phyloP scores from a whole-genome alignment of 2,113 vertebrate species.

The Aspiorhynchus laticeps region DNA sequence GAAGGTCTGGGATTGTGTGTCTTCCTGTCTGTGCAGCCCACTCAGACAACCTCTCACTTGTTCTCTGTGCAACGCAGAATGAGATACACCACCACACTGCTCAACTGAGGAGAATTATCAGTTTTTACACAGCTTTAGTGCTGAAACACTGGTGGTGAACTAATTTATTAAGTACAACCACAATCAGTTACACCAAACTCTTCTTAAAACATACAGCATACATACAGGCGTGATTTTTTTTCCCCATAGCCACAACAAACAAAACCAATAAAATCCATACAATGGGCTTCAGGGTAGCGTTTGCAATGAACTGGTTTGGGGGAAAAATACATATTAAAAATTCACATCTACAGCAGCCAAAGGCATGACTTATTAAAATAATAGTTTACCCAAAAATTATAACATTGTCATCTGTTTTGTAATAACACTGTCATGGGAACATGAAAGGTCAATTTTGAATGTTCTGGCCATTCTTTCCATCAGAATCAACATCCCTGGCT shows the following conservation, averaged over 20 bases:
- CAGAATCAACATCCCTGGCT: not conserved
- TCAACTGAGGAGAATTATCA: not conserved
- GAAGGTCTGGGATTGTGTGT: conserved; percentile 39
- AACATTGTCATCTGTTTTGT: not conserved
- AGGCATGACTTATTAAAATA: not conserved
- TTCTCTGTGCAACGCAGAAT: not conserved
- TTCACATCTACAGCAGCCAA: not conserved
- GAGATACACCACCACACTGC: not conserved
- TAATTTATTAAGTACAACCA: not conserved
- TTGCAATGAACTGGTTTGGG: not conserved
- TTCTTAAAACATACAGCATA: not conserved
- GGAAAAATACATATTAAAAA: not conserved
- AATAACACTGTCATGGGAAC: not conserved
- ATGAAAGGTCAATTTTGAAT: not conserved
- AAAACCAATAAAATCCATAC: not conserved
- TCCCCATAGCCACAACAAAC: not conserved
- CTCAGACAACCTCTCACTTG: conserved; percentile 44
- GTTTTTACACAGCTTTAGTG: not conserved
- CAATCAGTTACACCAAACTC: not conserved
- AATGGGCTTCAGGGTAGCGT: not conserved
- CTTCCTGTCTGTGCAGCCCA: conserved; percentile 53
- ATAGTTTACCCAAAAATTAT: not conserved
- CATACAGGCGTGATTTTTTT: not conserved
- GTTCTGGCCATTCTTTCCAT: not conserved
- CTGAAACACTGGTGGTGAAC: not conserved